Evolutionary conservation across 2,113 vertebrate species (phyloP), one percentile per base, ranked within the genome.

Genomic region (Benitochromis conjunctus): DNA sequence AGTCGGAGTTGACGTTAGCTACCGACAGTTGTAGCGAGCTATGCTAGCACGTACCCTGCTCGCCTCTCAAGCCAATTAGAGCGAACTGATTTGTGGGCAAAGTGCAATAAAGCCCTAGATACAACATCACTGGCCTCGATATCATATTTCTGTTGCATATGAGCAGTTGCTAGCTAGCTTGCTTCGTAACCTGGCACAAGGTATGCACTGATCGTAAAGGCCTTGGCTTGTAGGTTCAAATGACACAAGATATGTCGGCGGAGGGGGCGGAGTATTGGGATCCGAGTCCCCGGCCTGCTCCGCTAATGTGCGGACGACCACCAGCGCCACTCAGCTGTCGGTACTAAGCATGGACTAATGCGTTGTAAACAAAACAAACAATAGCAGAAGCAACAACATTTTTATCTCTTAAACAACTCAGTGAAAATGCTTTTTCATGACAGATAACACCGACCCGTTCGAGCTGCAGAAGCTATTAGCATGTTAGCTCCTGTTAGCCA

Each of bases 181-280:
- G 62, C 88, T 77, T 38, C 29, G 31, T 54, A 81, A 83, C 24
- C 82, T 85, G 80, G 83, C 85, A 71, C 43, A 69, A 53, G 82
- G 83, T 90, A 78, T 55, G 62, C 80, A 88, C 7, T 66, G 79
- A 10, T 86, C 57, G 89, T 36, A 16, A 60, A 92, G 93, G 91
- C 88, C 93, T 93, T 84, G 64, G 85, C 88, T 87, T 26, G 87
- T 46, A 78, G 89, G 87, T 90, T 93, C 91, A 92, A 88, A 91
- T 94, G 94, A 93, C 91, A 94, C 92, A 80, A 89, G 92, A 92
- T 92, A 92, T 95, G 91, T 94, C 95, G 92, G 94, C 92, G 93
- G 92, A 94, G 94, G 94, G 94, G 96, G 95, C 92, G 93, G 92
- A 92, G 88, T 88, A 90, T 94, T 26, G 85, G 64, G 91, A 80